phyloP scores from a whole-genome alignment of 64 coral and sea anemone species.

The Actinia equina region DNA sequence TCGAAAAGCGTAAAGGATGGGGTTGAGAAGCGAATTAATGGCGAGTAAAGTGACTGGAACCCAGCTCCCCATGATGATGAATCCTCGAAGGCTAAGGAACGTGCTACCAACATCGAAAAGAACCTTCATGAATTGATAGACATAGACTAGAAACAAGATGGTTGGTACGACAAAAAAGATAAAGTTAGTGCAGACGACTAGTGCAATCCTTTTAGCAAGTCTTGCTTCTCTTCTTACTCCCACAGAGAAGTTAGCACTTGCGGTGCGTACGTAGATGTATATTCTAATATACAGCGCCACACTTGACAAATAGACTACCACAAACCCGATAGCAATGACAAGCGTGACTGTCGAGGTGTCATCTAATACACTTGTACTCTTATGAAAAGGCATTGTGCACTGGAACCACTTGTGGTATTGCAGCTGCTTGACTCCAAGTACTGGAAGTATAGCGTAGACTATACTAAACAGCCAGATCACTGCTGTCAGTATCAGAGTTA shows the following conservation, averaged over 20 bases:
- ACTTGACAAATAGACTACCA: constrained; percentile 40
- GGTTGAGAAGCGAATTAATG: constrained; percentile 46
- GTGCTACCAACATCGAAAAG: constrained; percentile 6
- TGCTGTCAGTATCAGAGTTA: constrained; percentile 10
- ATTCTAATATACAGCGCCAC: constrained; percentile 42
- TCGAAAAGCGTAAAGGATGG: constrained; percentile 52
- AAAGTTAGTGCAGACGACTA: constrained; percentile 49
- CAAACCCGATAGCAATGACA: constrained; percentile 29
- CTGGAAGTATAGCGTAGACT: constrained; percentile 43
- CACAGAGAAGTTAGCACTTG: constrained; percentile 30
- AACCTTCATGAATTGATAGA: constrained; percentile 27
- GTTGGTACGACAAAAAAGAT: constrained; percentile 46
- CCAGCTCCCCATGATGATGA: constrained; percentile 47
- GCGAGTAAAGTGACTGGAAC: constrained; percentile 46
- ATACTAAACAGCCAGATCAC: constrained; percentile 34
- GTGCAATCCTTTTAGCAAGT: constrained; percentile 42
- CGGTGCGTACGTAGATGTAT: constrained; percentile 33
- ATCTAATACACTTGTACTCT: constrained; percentile 16
- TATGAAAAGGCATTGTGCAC: constrained; percentile 65
- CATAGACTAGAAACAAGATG: constrained; percentile 40
- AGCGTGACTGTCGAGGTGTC: constrained; percentile 44
- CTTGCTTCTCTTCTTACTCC: constrained; percentile 52
- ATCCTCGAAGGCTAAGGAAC: constrained; percentile 28
- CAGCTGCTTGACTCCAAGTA: constrained; percentile 45
- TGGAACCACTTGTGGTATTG: constrained; percentile 69